Conservation (phyloP, 2,888 invertebrate genomes). For the Ditula angustiorana region DNA sequence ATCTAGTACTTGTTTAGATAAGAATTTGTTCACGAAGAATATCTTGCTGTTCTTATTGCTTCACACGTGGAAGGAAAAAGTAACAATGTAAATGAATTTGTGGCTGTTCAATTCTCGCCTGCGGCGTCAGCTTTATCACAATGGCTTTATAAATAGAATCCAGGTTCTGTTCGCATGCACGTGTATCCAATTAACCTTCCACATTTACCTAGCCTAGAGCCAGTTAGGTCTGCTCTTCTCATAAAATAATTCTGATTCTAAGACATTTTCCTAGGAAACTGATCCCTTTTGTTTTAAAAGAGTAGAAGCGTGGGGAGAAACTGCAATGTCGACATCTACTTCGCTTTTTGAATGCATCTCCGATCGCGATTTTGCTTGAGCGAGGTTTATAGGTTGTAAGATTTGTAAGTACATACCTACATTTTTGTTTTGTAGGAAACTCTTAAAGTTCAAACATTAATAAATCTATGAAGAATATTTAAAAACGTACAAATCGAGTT, state of each 20-base stretch:
- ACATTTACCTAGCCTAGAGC: constrained; percentile 23
- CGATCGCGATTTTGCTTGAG: too few species aligned
- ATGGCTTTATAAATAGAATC: constrained; percentile 44
- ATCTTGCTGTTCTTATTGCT: too few species aligned
- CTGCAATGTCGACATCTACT: neutral
- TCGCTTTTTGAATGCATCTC: neutral
- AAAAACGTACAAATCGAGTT: too few species aligned
- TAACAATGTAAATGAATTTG: neutral
- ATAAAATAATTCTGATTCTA: neutral
- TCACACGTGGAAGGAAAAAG: neutral
- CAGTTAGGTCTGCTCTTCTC: neutral
- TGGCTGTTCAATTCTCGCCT: neutral
- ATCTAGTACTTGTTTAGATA: too few species aligned
- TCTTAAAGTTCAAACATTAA: too few species aligned
- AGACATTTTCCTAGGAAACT: neutral
- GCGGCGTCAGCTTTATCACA: constrained; percentile 5
- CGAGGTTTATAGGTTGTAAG: too few species aligned
- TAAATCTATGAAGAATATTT: too few species aligned
- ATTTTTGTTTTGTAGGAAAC: too few species aligned
- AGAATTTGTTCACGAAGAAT: too few species aligned
- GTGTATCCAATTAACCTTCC: constrained; percentile 46
- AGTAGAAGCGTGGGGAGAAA: neutral
- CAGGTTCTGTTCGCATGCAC: constrained; percentile 39
- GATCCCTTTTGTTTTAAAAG: neutral
- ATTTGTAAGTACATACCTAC: too few species aligned